These are phyloP conservation scores for Phaedon cochleariae DNA, from an alignment of 2,888 invertebrate species.

Conservation along the genomic window DNA sequence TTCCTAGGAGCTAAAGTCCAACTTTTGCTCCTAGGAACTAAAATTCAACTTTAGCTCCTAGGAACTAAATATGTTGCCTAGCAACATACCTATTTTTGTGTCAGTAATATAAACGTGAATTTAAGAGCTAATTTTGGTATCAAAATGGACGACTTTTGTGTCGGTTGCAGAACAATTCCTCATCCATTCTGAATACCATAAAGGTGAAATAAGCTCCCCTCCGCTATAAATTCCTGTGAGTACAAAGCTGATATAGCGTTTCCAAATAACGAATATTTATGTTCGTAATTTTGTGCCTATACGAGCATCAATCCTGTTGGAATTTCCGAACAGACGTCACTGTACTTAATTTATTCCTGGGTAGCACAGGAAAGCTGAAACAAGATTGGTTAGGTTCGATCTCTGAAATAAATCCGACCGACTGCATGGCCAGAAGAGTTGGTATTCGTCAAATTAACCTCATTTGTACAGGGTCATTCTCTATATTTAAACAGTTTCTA, in stretches of 20 bases:
- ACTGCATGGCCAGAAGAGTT: not conserved
- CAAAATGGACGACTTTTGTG: too few relatives aligned
- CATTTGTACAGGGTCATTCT: too few relatives aligned
- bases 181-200: not conserved
- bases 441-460: too few relatives aligned
- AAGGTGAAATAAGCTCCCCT: not conserved
- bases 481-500: too few relatives aligned
- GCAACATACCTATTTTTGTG: too few relatives aligned
- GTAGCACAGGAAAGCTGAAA: not conserved
- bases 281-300: not conserved
- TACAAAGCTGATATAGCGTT: not conserved
- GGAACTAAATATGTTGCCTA: too few relatives aligned
- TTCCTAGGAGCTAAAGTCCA: too few relatives aligned
- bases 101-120: too few relatives aligned
- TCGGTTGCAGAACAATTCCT: too few relatives aligned
- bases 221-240: not conserved
- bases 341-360: not conserved
- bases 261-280: slow-evolving; percentile 1
- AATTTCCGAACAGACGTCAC: not conserved
- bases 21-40: too few relatives aligned
- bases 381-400: not conserved
- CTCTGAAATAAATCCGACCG: not conserved
- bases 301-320: not conserved
- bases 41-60: too few relatives aligned
- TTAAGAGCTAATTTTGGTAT: too few relatives aligned